Base-by-base conservation (phyloP, 2,797 vertebrate genomes). In the Oreochromis grahami region DNA sequence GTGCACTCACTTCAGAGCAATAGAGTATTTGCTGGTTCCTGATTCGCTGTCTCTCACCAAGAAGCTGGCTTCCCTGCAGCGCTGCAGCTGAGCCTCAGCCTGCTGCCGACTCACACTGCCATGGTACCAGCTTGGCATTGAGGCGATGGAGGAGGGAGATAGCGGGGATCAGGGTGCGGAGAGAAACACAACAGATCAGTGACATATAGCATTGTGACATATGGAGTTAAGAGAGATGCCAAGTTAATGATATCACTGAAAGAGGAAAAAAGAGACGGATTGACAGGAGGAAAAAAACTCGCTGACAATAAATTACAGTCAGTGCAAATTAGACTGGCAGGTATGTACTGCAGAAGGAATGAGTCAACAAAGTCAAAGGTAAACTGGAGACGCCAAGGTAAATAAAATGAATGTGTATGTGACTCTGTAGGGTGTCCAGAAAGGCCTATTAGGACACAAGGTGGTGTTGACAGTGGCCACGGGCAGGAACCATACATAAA, bases 21-120 rank as follows among this genome's bases (percentile, higher is more conserved):
- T 99, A 95, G 98, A 99, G 94, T 98, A 99, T 87, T 98, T 98
- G 95, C 98, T 98, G 93, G 96, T 98, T 78, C 98, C 97, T 1
- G 97, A 98, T 95, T 99, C 98, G 36, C 98, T 99, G 94, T 98
- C 98, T 83, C 98, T 97, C 93, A 99, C 98, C 91, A 99, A 96
- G 95, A 98, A 99, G 32, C 97, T 98, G 48, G 98, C 98, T 84
- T 99, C 98, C 82, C 93, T 97, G 94, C 97, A 98, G 76, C 97
- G 92, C 91, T 98, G 98, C 79, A 99, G 96, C 86, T 97, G 97
- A 94, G 95, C 97, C 95, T 99, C 98, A 0, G 98, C 98, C 94
- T 99, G 98, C 1, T 97, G 97, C 7, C 98, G 96, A 3, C 97
- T 97, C 92, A 99, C 97, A 81, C 97, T 94, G 50, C 98, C 98